These are phyloP conservation scores for Mactra quadrangularis DNA, from an alignment of 1,140 invertebrate genomes.

Conservation along the genomic window DNA sequence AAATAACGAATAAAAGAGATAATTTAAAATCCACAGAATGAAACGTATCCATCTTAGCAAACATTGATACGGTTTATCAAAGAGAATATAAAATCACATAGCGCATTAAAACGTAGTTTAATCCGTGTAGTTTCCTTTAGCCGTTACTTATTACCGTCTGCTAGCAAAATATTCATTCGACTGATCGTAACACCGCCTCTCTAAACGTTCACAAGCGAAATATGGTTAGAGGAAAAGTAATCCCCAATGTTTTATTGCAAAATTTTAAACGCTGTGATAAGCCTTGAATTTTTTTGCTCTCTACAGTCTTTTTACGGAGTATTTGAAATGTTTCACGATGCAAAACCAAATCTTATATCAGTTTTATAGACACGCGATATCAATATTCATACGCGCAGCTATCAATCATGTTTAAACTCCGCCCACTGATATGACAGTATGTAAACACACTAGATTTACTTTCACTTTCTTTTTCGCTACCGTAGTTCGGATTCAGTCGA, in stretches of 20 bases:
- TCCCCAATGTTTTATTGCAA: neutral
- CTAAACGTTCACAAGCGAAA: too few relatives aligned
- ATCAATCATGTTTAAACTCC: slow-evolving; percentile 14
- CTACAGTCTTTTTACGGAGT: too few relatives aligned
- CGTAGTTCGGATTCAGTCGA: too few relatives aligned
- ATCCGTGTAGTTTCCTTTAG: slow-evolving; percentile 13
- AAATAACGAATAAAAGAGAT: slow-evolving; percentile 27
- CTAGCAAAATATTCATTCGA: slow-evolving; percentile 24
- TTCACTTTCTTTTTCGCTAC: slow-evolving; percentile 17
- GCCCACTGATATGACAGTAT: slow-evolving; percentile 1
- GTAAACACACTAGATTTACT: slow-evolving; percentile 31
- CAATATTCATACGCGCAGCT: slow-evolving; percentile 9
- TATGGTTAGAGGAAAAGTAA: slow-evolving; percentile 1
- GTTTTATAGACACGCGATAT: too few relatives aligned
- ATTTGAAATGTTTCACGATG: too few relatives aligned
- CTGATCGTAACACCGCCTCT: slow-evolving; percentile 23
- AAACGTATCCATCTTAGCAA: slow-evolving; percentile 13
- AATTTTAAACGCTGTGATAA: too few relatives aligned
- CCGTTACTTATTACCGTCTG: slow-evolving; percentile 21
- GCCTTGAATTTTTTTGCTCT: too few relatives aligned
- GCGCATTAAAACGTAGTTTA: slow-evolving; percentile 18
- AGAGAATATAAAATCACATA: slow-evolving; percentile 37
- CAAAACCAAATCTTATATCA: too few relatives aligned
- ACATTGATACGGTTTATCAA: neutral
- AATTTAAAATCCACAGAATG: slow-evolving; percentile 23